Evolutionary conservation across 2,113 vertebrate genomes (phyloP).

Genomic region (Rhea americana): DNA sequence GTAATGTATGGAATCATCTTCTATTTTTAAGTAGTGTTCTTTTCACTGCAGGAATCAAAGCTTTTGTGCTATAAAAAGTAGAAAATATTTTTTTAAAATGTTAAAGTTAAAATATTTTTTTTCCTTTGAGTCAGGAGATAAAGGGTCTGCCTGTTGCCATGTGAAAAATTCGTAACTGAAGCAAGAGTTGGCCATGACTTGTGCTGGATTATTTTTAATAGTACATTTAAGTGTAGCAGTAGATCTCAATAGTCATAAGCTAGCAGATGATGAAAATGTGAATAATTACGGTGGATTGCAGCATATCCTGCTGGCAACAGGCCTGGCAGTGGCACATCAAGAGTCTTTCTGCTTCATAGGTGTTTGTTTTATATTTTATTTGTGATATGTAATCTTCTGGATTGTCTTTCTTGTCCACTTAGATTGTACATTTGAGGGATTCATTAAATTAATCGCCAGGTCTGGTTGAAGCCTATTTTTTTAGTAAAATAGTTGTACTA

Average conservation of each 20-base stretch:
- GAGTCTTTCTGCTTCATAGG: background rate
- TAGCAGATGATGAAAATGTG: background rate
- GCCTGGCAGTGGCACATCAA: background rate
- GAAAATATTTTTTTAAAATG: background rate
- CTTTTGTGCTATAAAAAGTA: background rate
- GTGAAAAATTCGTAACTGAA: background rate
- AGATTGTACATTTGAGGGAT: background rate
- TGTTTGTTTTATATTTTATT: background rate
- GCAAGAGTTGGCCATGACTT: background rate
- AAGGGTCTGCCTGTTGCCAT: background rate
- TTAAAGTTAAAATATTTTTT: too few species aligned
- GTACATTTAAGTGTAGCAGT: background rate
- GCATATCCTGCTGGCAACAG: background rate
- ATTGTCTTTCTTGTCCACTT: background rate
- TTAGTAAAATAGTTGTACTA: background rate
- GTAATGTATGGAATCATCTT: background rate
- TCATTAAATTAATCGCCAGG: background rate
- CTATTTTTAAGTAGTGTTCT: background rate
- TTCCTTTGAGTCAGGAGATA: background rate
- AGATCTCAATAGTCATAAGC: background rate
- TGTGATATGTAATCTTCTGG: background rate
- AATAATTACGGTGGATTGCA: background rate
- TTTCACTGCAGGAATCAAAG: background rate
- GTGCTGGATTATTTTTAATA: background rate
- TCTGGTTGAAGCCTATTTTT: background rate